Evolutionary conservation across 2,113 vertebrate species (phyloP), one percentile per base, ranked within the genome.

Genomic region (Perognathus longimembris): DNA sequence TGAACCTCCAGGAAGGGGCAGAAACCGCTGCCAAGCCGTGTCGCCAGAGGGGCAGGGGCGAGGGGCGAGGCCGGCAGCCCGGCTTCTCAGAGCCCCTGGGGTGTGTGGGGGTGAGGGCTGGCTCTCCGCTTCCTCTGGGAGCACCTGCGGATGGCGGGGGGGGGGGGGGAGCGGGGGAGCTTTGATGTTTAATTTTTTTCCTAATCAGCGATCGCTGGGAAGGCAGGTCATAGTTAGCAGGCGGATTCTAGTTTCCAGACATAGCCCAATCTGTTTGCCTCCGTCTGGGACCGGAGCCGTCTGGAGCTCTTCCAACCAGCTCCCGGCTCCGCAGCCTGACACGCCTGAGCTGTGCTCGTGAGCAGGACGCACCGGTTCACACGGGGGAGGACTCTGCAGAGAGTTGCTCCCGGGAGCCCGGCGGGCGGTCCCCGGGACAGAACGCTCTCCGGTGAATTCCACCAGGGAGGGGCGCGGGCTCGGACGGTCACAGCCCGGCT

Each of bases 1-100:
- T 91, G 95, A 95, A 90, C 84, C 79, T 96, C 96, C 91, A 75
- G 54, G 95, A 97, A 93, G 40, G 70, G 66, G 95, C 78, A 93
- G 91, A 96, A 83, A 57, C 92, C 95, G 95, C 95, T 95, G 95
- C 95, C 95, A 96, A 95, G 93, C 57, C 54, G 75, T 97, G 94
- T 95, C 93, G 71, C 95, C 78, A 79, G 50, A 83, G 95, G 83
- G 9, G 45, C 81, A 93, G 92, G 87, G 88, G 93, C 79, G 76
- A 4, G 79, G 78, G 88, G 74, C 78, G 86, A 92, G n/a, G n/a
- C n/a, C n/a, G n/a, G n/a, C n/a, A n/a, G n/a, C n/a, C n/a, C n/a
- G n/a, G n/a, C n/a, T n/a, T n/a, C n/a, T n/a, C n/a, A n/a, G n/a
- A n/a, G 45, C 45, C 45, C 45, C 45, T 45, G 45, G 45, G 45